Evolutionary conservation across 1,140 invertebrate species (phyloP).

Genomic region (Eubasilissa regina): DNA sequence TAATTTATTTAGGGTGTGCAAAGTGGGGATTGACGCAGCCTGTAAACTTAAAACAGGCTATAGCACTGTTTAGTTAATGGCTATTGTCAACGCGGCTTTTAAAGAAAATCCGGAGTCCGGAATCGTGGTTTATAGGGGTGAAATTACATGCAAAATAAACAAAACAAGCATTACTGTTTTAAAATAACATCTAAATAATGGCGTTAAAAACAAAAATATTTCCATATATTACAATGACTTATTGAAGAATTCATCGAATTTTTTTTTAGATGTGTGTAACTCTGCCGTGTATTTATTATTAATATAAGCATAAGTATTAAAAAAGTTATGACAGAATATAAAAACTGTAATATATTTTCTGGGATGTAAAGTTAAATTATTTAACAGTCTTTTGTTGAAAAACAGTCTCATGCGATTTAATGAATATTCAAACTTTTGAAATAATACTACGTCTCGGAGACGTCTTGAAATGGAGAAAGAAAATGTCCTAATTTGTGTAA

Average conservation of each 20-base stretch:
- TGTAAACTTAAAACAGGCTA: conserved; percentile 21
- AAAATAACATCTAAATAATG: neutral
- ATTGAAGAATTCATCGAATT: too few species aligned
- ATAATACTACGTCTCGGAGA: neutral
- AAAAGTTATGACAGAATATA: too few species aligned
- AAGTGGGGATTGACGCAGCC: conserved; percentile 32
- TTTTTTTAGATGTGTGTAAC: too few species aligned
- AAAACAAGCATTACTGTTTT: neutral
- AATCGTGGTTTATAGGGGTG: neutral
- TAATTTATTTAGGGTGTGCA: conserved; percentile 35
- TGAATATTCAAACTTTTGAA: conserved; percentile 10
- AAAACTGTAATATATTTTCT: too few species aligned
- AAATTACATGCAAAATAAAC: neutral
- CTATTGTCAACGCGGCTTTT: conserved; percentile 35
- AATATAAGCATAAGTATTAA: too few species aligned
- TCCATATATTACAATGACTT: too few species aligned
- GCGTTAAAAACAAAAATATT: too few species aligned
- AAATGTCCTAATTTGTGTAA: conserved; percentile 21
- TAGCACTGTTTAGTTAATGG: conserved; percentile 18
- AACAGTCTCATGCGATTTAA: neutral
- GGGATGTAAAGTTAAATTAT: neutral
- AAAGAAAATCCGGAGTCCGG: conserved; percentile 8
- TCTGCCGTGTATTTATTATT: too few species aligned
- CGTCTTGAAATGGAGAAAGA: conserved; percentile 10
- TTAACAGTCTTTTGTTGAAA: neutral